Evolutionary conservation across 2,888 invertebrate species (phyloP).

Genomic region (Nymphalis c-album): DNA sequence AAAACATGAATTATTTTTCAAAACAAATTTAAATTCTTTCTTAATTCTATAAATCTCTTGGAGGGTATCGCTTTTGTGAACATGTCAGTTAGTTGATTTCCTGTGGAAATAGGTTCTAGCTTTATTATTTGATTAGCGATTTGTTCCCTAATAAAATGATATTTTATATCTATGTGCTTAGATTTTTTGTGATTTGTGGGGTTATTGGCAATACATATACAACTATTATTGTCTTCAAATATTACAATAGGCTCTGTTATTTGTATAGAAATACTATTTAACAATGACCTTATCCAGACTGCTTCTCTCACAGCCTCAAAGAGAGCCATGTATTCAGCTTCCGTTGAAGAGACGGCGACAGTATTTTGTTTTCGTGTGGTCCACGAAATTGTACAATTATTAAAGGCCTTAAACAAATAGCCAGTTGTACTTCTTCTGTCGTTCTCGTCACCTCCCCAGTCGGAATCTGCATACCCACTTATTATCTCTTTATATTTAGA

Average conservation of each 20-base stretch:
- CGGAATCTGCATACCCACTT: constrained; percentile 2
- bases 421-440: constrained; percentile 6
- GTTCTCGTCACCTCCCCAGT: constrained; percentile 1
- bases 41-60: no score
- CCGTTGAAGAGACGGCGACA: constrained; percentile 38
- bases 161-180: no score
- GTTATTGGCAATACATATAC: constrained; percentile 47
- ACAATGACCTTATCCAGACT: constrained; percentile 46
- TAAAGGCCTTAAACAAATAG: background rate
- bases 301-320: constrained; percentile 45
- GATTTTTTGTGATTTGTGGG: no score
- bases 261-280: constrained; percentile 38
- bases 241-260: constrained; percentile 36
- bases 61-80: no score
- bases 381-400: constrained; percentile 25
- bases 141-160: no score
- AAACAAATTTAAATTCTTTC: no score
- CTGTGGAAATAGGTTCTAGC: no score
- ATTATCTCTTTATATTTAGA: background rate
- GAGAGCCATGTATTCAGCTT: constrained; percentile 38
- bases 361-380: constrained; percentile 30
- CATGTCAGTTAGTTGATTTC: no score
- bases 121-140: no score
- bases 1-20: no score
- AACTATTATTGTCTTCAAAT: constrained; percentile 51